Conservation (phyloP, 2,113 vertebrate species). For the Dasyornis broadbenti region DNA sequence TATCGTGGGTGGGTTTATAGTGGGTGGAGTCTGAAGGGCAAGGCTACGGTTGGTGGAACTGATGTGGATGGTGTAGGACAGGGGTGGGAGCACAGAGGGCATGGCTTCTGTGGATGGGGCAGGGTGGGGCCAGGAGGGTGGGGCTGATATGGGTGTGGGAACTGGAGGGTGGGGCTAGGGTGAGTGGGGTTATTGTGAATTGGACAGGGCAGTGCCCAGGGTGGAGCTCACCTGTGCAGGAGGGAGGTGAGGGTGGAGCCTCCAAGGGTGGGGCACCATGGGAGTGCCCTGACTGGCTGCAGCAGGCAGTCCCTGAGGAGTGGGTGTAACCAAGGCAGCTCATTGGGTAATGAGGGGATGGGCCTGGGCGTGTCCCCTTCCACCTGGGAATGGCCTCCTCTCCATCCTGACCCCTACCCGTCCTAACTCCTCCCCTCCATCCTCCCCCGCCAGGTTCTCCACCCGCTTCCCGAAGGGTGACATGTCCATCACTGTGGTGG, state of each 20-base stretch:
- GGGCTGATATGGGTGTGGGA: background rate
- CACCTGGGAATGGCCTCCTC: no score
- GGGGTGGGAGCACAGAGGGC: background rate
- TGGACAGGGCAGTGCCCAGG: background rate
- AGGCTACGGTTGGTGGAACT: background rate
- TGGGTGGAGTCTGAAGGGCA: background rate
- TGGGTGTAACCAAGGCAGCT: background rate
- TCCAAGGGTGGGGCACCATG: background rate
- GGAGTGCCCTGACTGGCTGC: background rate
- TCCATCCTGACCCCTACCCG: background rate
- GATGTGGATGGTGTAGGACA: background rate
- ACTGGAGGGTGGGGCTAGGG: no score
- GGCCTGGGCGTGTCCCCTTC: background rate
- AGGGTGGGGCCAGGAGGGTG: background rate
- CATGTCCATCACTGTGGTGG: conserved; percentile 62
- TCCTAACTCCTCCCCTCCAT: background rate
- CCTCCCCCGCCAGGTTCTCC: conserved; percentile 57
- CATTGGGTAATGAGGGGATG: background rate
- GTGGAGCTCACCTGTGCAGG: background rate
- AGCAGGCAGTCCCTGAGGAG: background rate
- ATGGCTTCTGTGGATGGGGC: background rate
- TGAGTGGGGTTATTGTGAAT: background rate
- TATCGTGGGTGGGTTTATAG: accelerated
- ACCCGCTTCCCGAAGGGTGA: conserved; percentile 60
- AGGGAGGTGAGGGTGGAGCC: background rate